Percentiles rank a stretch among this genome's conserved stretches.
phyloP scores from a whole-genome alignment of 2,888 invertebrate genomes.

The Hyles lineata region DNA sequence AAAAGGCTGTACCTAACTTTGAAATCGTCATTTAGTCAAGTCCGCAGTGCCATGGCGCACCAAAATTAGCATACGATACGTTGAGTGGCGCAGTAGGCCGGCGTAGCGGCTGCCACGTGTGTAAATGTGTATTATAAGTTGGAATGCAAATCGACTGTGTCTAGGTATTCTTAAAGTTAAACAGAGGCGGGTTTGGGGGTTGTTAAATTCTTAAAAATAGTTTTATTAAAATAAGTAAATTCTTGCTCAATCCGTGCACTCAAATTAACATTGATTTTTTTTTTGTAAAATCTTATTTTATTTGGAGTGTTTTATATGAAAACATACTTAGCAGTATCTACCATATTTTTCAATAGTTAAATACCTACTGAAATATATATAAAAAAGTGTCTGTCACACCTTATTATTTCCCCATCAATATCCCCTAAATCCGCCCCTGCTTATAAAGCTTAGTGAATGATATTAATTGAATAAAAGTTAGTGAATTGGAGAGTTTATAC shows the following conservation, averaged over 20 bases:
- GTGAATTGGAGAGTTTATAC: slow-evolving; percentile 26
- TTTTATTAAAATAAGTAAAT: neutral
- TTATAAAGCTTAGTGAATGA: slow-evolving; percentile 11
- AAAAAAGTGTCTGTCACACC: neutral
- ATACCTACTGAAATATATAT: neutral
- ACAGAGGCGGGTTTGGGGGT: slow-evolving; percentile 4
- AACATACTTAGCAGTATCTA: no score
- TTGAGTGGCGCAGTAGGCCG: neutral
- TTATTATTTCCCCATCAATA: neutral
- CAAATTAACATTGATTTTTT: no score
- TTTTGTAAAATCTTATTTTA: neutral
- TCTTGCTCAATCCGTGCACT: neutral
- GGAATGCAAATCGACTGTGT: slow-evolving; percentile 10
- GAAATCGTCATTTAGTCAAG: slow-evolving; percentile 20
- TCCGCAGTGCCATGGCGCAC: slow-evolving; percentile 41
- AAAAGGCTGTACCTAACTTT: slow-evolving; percentile 7
- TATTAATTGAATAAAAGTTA: slow-evolving; percentile 18
- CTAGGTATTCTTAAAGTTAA: slow-evolving; percentile 18
- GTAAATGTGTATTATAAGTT: slow-evolving; percentile 31
- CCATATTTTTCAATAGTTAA: no score
- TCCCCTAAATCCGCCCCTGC: slow-evolving; percentile 17
- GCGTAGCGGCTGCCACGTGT: slow-evolving; percentile 2
- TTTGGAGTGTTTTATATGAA: no score
- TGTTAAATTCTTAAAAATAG: neutral
- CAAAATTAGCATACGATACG: slow-evolving; percentile 33